Conservation (phyloP, 2,888 invertebrate genomes). For the Sialis lutaria region DNA sequence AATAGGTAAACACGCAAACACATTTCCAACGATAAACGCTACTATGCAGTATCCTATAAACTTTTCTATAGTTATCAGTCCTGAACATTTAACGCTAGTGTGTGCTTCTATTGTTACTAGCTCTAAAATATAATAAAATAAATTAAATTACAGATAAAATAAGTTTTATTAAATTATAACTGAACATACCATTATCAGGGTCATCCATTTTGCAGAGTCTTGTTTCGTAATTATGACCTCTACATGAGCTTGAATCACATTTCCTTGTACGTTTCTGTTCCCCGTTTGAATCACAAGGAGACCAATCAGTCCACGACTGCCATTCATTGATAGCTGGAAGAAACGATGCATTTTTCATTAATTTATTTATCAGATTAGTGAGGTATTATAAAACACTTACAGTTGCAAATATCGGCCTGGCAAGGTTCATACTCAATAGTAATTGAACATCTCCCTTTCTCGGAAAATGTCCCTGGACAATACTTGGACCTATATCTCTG, state of each 20-base stretch:
- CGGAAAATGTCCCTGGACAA: conserved; percentile 28
- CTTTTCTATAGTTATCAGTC: conserved; percentile 12
- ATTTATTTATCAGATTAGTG: conserved; percentile 1
- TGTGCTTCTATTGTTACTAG: conserved; percentile 8
- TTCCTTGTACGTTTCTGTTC: conserved; percentile 51
- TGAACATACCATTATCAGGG: no score
- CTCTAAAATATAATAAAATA: conserved; percentile 6
- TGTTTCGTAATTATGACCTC: conserved; percentile 49
- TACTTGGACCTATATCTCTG: conserved; percentile 49
- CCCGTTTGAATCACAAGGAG: conserved; percentile 41
- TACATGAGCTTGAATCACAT: conserved; percentile 43
- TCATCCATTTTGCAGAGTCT: conserved; percentile 35
- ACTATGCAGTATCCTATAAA: conserved; percentile 14
- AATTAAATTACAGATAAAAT: conserved; percentile 1
- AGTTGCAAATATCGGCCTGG: conserved; percentile 48
- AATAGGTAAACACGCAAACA: conserved; percentile 16
- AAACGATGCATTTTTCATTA: conserved; percentile 15
- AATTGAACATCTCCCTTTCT: conserved; percentile 20
- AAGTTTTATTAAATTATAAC: no score
- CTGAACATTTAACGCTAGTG: conserved; percentile 20
- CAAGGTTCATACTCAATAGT: conserved; percentile 49
- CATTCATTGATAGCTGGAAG: conserved; percentile 46
- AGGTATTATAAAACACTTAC: conserved; percentile 21
- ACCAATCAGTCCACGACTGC: conserved; percentile 62
- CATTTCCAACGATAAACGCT: conserved; percentile 16